Percentiles rank a stretch among this genome's conserved stretches.
phyloP scores from a whole-genome alignment of 2,888 invertebrate species.

The Temnothorax ravouxi region DNA sequence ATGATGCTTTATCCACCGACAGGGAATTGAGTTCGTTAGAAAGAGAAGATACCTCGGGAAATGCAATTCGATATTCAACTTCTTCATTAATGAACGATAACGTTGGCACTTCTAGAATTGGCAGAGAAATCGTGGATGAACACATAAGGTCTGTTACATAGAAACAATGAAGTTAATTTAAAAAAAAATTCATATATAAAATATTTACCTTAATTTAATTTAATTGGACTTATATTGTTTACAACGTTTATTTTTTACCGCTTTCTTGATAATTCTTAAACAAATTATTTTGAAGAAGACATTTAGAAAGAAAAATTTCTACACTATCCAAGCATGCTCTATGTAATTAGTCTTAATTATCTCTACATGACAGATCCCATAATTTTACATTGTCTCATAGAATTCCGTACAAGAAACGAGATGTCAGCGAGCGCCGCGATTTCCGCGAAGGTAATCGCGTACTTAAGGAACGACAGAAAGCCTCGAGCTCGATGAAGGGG shows the following conservation, averaged over 20 bases:
- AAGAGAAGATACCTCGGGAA: neutral
- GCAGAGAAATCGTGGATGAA: neutral
- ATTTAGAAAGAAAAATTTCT: neutral
- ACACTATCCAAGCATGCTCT: neutral
- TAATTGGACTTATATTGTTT: neutral
- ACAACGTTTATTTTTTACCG: neutral
- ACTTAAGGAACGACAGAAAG: constrained; percentile 23
- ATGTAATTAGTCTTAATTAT: constrained; percentile 21
- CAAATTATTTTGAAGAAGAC: neutral
- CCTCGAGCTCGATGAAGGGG: constrained; percentile 21
- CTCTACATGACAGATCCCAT: constrained; percentile 14
- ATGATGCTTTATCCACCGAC: constrained; percentile 12
- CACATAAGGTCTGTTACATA: neutral
- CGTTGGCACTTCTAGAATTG: neutral
- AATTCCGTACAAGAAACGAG: constrained; percentile 18
- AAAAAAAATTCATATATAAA: neutral
- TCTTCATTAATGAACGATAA: neutral
- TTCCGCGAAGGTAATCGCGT: constrained; percentile 27
- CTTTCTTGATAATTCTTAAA: neutral
- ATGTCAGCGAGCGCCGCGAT: constrained; percentile 26
- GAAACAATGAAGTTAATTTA: neutral
- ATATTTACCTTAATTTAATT: neutral
- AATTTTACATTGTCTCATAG: constrained; percentile 33
- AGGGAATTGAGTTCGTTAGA: neutral
- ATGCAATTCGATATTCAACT: constrained; percentile 13